Percentiles rank a stretch among this genome's conserved stretches.
Evolutionary conservation across 2,888 invertebrate genomes (phyloP).

Genomic region (Allacma fusca): DNA sequence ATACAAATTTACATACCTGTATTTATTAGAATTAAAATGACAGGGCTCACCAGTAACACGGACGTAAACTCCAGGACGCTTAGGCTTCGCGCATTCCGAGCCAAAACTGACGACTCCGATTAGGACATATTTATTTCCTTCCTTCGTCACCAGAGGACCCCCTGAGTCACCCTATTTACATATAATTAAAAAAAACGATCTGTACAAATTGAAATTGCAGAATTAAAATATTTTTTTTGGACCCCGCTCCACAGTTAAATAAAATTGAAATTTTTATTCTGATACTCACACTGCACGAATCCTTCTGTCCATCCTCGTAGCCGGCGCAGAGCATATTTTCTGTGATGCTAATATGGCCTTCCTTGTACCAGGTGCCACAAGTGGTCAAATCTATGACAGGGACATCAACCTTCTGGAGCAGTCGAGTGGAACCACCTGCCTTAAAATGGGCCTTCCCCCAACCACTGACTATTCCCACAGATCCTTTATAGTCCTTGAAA

Average conservation of each 20-base stretch:
- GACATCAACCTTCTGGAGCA: conserved; percentile 26
- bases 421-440: neutral
- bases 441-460: too few relatives aligned
- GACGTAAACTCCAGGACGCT: conserved; percentile 12
- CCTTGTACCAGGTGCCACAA: neutral
- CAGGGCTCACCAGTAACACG: neutral
- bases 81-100: neutral
- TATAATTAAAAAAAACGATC: too few relatives aligned
- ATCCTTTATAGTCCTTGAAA: too few relatives aligned
- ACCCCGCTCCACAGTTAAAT: too few relatives aligned
- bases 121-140: conserved; percentile 12
- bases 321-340: conserved; percentile 5
- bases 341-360: neutral
- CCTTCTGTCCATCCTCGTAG: neutral
- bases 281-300: conserved; percentile 20
- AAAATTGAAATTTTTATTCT: too few relatives aligned
- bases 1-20: too few relatives aligned
- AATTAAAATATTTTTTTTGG: too few relatives aligned
- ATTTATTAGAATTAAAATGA: too few relatives aligned
- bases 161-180: conserved; percentile 32
- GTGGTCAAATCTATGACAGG: neutral
- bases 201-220: neutral
- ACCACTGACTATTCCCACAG: too few relatives aligned
- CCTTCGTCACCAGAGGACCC: neutral
- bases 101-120: conserved; percentile 29